Base-by-base conservation (phyloP, 2,888 invertebrate species). In the Epinotia ramella region DNA sequence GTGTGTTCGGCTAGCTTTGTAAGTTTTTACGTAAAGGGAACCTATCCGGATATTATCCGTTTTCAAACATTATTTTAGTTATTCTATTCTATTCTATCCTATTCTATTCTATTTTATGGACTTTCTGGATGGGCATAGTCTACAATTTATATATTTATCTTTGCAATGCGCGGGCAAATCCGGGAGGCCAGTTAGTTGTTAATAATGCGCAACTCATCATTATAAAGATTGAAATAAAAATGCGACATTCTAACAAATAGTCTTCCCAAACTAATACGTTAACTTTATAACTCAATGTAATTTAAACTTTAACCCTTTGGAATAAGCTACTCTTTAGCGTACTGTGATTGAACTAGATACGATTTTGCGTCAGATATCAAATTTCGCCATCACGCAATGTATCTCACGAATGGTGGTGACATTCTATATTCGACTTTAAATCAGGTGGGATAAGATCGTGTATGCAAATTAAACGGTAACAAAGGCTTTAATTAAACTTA, bases 361-460 rank as follows among this genome's bases (percentile, higher is more conserved):
- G 20, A 13, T 20, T 6, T 57, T 40, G 40, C 18, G 6, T 57
- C 13, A 20, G 57, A 13, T 18, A 56, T 12, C 57, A 44, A 12
- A 49, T 24, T 28, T 49, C n/a, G 5, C 18, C 16, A 64, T 63
- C 74, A 74, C 69, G 74, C 64, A 59, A 74, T 64, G 40, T 63
- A 59, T 73, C 56, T 20, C 69, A 65, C 57, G 49, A 44, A 53
- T 7, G 3, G 20, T 13, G 18, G 60, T 6, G 20, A 12, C 16
- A 7, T 46, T 16, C 5, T 9, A 73, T 49, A 59, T 13, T n/a
- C 7, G n/a, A 68, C 68, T 53, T 68, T 73, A 73, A 16, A 0
- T 0, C 7, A 3, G n/a, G 46, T 33, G 12, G 0, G 16, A 57
- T 18, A 46, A 9, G 40, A 44, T 44, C 3, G 18, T 44, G 18